Base-by-base conservation (phyloP, 2,888 invertebrate species). In the Aromia moschata region DNA sequence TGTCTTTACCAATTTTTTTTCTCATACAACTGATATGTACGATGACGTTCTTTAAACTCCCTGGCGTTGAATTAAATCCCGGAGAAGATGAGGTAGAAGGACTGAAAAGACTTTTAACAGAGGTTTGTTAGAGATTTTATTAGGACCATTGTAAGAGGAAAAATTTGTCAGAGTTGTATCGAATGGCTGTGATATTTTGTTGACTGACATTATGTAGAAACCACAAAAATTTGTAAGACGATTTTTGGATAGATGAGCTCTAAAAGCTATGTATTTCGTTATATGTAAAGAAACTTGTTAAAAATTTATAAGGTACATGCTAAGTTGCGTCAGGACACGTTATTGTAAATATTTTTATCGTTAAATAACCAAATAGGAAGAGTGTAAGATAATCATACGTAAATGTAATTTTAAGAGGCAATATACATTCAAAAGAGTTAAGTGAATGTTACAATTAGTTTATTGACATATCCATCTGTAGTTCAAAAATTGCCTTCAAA, bases 1-100 rank as follows among this genome's bases (percentile, higher is more conserved):
- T n/a, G n/a, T n/a, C n/a, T n/a, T n/a, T n/a, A n/a, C n/a, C n/a
- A n/a, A n/a, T n/a, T n/a, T n/a, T n/a, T n/a, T n/a, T n/a, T n/a
- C n/a, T n/a, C n/a, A n/a, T n/a, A n/a, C n/a, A n/a, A n/a, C n/a
- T n/a, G n/a, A n/a, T n/a, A n/a, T n/a, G n/a, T n/a, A n/a, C n/a
- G 18, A 97, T 97, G 0, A 98, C 98, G 12, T 99, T 99, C 83
- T 99, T 99, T 81, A 99, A 99, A 85, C 83, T 99, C 85, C 99
- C 99, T 0, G 99, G 99, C 1, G 99, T 99, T 58, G 99, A 99
- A 81, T 83, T 99, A 10, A 94, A 95, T 77, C 91, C 95, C 17
- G 96, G 94, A 44, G 96, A 97, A 83, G 98, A 98, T 83, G 96
- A 97, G 83, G 94, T 97, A 40, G 97, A 98, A 76, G 99, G 99